Conservation (phyloP, 2,797 vertebrate species). For the Gymnoscopelus microlampas region DNA sequence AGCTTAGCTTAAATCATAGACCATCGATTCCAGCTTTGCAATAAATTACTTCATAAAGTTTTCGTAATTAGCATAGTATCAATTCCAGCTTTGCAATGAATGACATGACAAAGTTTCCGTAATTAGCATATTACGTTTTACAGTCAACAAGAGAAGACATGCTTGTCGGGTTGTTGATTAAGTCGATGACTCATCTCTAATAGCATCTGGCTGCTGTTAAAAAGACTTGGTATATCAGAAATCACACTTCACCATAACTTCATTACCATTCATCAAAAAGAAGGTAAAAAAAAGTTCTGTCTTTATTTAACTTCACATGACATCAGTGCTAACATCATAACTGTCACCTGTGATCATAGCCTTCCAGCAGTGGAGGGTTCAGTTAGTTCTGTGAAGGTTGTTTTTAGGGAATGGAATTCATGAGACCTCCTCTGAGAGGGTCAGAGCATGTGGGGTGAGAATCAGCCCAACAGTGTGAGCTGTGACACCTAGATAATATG, state of each 20-base stretch:
- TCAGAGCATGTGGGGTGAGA: too few relatives aligned
- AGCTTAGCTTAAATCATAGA: slow-evolving; percentile 16
- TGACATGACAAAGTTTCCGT: slow-evolving; percentile 28
- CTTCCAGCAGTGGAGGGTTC: slow-evolving; percentile 7
- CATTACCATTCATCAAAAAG: slow-evolving; percentile 15
- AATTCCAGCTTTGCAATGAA: slow-evolving; percentile 10
- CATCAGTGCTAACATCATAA: too few relatives aligned
- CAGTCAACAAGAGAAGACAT: slow-evolving; percentile 27
- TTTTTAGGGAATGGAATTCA: not conserved
- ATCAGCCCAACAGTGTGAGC: too few relatives aligned
- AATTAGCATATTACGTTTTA: slow-evolving; percentile 24
- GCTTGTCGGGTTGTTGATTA: slow-evolving; percentile 34
- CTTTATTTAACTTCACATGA: not conserved
- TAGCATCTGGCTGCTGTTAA: slow-evolving; percentile 37
- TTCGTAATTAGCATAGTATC: slow-evolving; percentile 31
- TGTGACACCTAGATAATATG: too few relatives aligned
- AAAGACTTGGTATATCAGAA: slow-evolving; percentile 25
- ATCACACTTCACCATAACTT: slow-evolving; percentile 45
- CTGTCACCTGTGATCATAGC: not conserved
- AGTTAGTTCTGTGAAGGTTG: not conserved
- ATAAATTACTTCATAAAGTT: slow-evolving; percentile 22
- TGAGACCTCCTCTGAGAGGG: too few relatives aligned
- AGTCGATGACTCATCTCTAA: slow-evolving; percentile 26
- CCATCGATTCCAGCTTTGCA: slow-evolving; percentile 18
- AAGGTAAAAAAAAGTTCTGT: slow-evolving; percentile 3